These are phyloP conservation scores for Pampusana beccarii DNA, from an alignment of 2,113 vertebrate genomes.

Conservation along the genomic window DNA sequence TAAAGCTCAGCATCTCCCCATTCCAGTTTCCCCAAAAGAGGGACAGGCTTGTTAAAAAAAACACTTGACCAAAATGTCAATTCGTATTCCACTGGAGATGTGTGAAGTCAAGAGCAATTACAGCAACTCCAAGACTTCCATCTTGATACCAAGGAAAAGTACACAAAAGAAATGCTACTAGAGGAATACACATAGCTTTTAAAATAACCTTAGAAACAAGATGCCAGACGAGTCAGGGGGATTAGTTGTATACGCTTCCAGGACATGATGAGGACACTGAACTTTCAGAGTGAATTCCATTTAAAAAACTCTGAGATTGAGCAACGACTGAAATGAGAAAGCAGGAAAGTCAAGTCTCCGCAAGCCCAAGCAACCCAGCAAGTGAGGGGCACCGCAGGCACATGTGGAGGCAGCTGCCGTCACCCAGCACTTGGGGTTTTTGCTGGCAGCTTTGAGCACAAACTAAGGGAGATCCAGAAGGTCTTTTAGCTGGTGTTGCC, in stretches of 20 bases:
- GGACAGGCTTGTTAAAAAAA: not conserved
- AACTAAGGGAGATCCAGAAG: not conserved
- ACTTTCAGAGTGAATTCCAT: not conserved
- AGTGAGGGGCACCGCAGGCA: accelerated
- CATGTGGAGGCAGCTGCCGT: not conserved
- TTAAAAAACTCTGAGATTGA: not conserved
- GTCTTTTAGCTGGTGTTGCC: not conserved
- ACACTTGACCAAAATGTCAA: not conserved
- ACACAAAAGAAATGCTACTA: not conserved
- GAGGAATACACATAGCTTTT: not conserved
- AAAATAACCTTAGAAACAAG: not conserved
- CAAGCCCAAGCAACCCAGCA: not conserved
- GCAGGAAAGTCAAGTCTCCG: not conserved
- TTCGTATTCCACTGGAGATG: not conserved
- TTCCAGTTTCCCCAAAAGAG: not conserved
- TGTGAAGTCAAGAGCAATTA: not conserved
- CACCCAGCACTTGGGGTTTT: not conserved
- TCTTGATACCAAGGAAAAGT: not conserved
- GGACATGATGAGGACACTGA: not conserved
- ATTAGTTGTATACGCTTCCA: accelerated
- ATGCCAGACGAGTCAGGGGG: not conserved
- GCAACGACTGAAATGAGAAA: not conserved
- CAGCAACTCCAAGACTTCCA: not conserved
- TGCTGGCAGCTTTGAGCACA: not conserved
- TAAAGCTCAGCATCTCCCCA: not conserved